A percentile compares a stretch with the other conserved stretches of the same genome.
These are phyloP conservation scores for Melipona beecheii DNA, from an alignment of 2,888 invertebrate genomes.

Conservation along the genomic window DNA sequence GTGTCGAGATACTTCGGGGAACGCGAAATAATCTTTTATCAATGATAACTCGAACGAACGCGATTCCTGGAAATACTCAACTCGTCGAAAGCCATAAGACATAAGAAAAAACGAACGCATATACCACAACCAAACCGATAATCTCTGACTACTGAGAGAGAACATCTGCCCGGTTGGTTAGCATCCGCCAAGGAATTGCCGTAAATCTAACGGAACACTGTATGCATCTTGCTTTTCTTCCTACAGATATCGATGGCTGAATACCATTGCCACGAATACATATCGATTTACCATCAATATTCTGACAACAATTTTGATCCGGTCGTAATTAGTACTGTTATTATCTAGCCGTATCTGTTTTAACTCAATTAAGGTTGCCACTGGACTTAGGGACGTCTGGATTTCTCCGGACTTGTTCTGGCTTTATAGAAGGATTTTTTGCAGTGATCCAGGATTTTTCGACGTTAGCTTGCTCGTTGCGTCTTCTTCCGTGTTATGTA, in stretches of 20 bases:
- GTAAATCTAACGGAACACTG: constrained; percentile 1
- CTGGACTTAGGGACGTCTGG: too few relatives aligned
- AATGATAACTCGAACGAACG: neutral
- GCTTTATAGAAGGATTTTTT: too few relatives aligned
- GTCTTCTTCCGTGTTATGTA: too few relatives aligned
- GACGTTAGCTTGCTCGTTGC: too few relatives aligned
- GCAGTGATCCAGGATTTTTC: too few relatives aligned
- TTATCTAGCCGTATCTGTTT: too few relatives aligned
- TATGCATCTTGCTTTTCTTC: neutral
- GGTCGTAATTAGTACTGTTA: too few relatives aligned
- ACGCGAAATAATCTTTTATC: neutral
- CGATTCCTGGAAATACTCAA: neutral
- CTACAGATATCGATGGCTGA: neutral
- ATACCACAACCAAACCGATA: neutral
- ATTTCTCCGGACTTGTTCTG: too few relatives aligned
- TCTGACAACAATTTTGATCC: neutral
- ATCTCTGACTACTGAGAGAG: neutral
- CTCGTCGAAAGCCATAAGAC: neutral
- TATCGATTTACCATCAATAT: constrained; percentile 65
- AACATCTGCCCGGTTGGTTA: too few relatives aligned
- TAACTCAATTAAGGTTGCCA: too few relatives aligned
- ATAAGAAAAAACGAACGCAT: neutral
- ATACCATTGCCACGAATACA: constrained; percentile 43
- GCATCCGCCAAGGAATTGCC: neutral
- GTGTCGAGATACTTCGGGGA: neutral